phyloP scores from a whole-genome alignment of 2,888 invertebrate genomes.

The Cepaea hortensis region DNA sequence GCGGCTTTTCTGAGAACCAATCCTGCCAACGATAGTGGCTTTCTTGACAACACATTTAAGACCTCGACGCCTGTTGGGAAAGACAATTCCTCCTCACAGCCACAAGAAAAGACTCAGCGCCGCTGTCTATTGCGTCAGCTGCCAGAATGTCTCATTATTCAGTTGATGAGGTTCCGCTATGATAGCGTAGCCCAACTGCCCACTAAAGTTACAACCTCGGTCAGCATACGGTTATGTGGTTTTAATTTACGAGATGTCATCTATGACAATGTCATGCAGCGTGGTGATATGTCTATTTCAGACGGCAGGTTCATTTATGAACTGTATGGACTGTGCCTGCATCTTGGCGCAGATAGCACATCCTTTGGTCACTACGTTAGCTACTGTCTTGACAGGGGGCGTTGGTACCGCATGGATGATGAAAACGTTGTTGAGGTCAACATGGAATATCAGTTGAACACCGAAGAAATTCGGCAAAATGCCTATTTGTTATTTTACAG shows the following conservation, averaged over 20 bases:
- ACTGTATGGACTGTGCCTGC: conserved; percentile 71
- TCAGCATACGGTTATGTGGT: conserved; percentile 66
- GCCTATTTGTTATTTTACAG: conserved; percentile 73
- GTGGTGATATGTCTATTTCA: conserved; percentile 65
- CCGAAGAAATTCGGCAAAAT: conserved; percentile 70
- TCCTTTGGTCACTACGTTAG: conserved; percentile 72
- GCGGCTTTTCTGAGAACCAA: conserved; percentile 44
- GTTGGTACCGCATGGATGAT: conserved; percentile 74
- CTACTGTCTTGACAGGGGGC: conserved; percentile 62
- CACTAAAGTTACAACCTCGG: conserved; percentile 68
- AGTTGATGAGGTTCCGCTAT: conserved; percentile 71
- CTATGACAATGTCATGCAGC: conserved; percentile 70
- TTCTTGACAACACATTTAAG: conserved; percentile 67
- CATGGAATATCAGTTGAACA: conserved; percentile 73
- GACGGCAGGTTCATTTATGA: conserved; percentile 63
- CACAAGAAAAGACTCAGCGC: conserved; percentile 63
- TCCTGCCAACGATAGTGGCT: conserved; percentile 67
- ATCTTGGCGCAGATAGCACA: conserved; percentile 70
- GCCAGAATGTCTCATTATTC: conserved; percentile 74
- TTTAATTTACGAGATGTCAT: conserved; percentile 69
- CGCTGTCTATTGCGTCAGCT: conserved; percentile 71
- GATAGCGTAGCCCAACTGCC: conserved; percentile 61
- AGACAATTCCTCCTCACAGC: conserved; percentile 42
- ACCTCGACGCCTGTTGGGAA: conserved; percentile 70
- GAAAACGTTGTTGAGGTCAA: conserved; percentile 70